A percentile compares a stretch with the other conserved stretches of the same genome.
Conservation (phyloP, 2,113 vertebrate genomes). For the Anser brachyrhynchus region DNA sequence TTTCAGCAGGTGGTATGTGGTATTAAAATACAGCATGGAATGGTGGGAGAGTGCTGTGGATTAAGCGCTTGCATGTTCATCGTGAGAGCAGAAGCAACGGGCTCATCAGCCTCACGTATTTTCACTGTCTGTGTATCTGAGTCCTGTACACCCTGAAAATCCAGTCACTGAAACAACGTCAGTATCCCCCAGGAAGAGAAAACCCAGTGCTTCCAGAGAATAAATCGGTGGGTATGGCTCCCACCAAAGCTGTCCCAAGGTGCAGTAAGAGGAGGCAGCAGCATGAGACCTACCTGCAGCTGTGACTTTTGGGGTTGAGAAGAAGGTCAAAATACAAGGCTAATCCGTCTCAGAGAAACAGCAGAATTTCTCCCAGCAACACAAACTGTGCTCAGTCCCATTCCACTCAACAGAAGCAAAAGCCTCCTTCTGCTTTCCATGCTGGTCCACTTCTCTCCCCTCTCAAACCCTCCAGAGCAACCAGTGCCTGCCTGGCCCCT, state of each 20-base stretch:
- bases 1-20: not conserved
- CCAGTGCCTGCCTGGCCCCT: not conserved
- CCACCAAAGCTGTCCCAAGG: not conserved
- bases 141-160: not conserved
- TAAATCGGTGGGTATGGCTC: not conserved
- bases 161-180: not conserved
- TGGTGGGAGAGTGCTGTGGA: not conserved
- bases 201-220: not conserved
- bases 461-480: not conserved
- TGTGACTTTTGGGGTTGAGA: not conserved
- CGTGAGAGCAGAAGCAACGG: not conserved
- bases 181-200: not conserved
- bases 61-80: not conserved
- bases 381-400: not conserved
- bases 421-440: not conserved
- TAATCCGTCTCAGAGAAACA: not conserved
- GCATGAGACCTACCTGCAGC: not conserved
- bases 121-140: not conserved
- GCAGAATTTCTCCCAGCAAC: not conserved
- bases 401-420: not conserved
- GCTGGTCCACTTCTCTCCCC: not conserved
- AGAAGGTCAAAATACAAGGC: not conserved
- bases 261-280: not conserved
- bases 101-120: not conserved
- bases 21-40: not conserved